Percentiles rank a stretch among this genome's conserved stretches.
Conservation (phyloP, 2,888 invertebrate species). For the Abscondita cerata region DNA sequence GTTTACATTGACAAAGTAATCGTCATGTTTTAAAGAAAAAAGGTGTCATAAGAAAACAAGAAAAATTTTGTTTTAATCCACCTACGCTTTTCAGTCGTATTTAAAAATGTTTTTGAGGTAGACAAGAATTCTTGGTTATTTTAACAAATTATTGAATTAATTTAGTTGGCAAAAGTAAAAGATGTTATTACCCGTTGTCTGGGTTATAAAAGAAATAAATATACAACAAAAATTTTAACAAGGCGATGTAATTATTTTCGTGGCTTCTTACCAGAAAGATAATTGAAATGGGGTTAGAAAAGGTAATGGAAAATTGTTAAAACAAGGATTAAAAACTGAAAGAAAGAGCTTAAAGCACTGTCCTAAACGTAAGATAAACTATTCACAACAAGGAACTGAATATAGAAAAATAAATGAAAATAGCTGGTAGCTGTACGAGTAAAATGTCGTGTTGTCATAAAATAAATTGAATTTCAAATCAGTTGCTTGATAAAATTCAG, state of each 20-base stretch:
- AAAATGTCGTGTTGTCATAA: conserved; percentile 44
- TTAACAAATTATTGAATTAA: conserved; percentile 7
- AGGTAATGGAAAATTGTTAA: neutral
- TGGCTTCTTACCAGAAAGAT: neutral
- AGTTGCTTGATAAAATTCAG: conserved; percentile 48
- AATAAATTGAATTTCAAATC: conserved; percentile 52
- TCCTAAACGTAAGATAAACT: conserved; percentile 30
- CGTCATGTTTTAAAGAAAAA: too few species aligned
- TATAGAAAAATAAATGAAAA: conserved; percentile 33
- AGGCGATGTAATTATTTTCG: neutral
- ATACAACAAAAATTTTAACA: neutral
- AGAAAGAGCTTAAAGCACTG: conserved; percentile 17
- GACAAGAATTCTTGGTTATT: neutral
- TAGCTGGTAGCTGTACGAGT: conserved; percentile 22
- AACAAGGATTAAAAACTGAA: conserved; percentile 8
- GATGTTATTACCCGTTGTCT: neutral
- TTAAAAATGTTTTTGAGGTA: neutral
- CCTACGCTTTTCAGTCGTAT: neutral
- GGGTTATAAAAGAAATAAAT: neutral
- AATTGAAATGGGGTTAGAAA: too few species aligned
- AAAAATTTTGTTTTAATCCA: neutral
- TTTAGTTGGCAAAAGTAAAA: conserved; percentile 1
- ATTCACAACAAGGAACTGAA: conserved; percentile 31
- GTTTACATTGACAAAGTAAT: too few species aligned
- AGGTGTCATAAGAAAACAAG: too few species aligned